These are phyloP conservation scores for Dicycla oo DNA, from an alignment of 2,888 invertebrate species.

Conservation along the genomic window DNA sequence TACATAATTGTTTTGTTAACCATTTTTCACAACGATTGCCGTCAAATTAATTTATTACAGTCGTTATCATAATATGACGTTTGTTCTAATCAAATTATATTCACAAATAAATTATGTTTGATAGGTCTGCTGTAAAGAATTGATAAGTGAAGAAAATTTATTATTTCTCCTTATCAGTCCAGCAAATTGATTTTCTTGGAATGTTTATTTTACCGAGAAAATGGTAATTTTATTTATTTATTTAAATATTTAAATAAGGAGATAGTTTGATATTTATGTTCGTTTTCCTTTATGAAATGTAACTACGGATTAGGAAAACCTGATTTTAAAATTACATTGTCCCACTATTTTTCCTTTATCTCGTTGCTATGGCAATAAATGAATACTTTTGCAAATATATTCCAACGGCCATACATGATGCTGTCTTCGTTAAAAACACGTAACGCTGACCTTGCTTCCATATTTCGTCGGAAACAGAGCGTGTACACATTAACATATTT, in stretches of 20 bases:
- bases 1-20: conserved; percentile 31
- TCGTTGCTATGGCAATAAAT: not conserved
- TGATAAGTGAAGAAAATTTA: conserved; percentile 32
- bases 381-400: conserved; percentile 2
- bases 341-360: not conserved
- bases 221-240: too few species aligned
- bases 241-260: too few species aligned
- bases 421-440: conserved; percentile 44
- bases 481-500: conserved; percentile 69
- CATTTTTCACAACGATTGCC: conserved; percentile 22
- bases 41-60: conserved; percentile 44
- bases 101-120: conserved; percentile 44
- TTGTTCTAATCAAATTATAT: conserved; percentile 49
- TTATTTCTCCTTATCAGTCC: conserved; percentile 35
- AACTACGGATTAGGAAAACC: not conserved
- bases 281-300: not conserved
- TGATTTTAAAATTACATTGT: not conserved
- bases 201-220: not conserved
- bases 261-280: too few species aligned
- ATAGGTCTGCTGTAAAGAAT: conserved; percentile 31
- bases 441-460: conserved; percentile 73
- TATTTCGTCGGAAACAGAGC: conserved; percentile 74
- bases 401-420: conserved; percentile 27
- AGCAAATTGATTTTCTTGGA: conserved; percentile 39
- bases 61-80: conserved; percentile 30